These are phyloP conservation scores for Philonicus albiceps DNA, from an alignment of 2,888 invertebrate species.

Conservation along the genomic window DNA sequence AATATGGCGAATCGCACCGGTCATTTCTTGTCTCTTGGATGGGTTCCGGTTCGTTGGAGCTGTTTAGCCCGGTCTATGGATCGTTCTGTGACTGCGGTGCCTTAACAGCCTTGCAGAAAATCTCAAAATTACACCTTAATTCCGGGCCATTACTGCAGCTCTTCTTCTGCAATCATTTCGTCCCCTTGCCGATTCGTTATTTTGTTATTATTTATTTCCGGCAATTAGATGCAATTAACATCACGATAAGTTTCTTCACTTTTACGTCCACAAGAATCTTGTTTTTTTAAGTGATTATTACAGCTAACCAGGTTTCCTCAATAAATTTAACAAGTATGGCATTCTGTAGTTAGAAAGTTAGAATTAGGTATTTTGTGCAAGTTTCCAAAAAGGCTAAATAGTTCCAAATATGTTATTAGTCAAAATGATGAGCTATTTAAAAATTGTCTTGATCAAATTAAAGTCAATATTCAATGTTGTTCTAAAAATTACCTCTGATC, in stretches of 20 bases:
- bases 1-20: not conserved
- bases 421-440: not conserved
- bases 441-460: not conserved
- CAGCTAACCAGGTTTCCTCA: not conserved
- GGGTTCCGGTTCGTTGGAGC: not conserved
- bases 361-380: not conserved
- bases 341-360: not conserved
- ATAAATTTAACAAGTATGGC: not conserved
- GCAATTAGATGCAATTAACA: constrained; percentile 3
- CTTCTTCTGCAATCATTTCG: not conserved
- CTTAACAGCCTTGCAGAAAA: not conserved
- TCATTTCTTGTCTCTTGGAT: not conserved
- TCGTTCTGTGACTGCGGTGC: not conserved
- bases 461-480: too few relatives aligned
- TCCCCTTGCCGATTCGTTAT: not conserved
- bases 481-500: too few relatives aligned
- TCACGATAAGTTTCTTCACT: not conserved
- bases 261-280: not conserved
- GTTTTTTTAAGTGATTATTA: not conserved
- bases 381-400: not conserved
- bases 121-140: constrained; percentile 5
- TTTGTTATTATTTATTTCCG: constrained; percentile 8
- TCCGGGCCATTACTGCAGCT: not conserved
- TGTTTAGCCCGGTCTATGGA: not conserved
- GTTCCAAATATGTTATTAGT: not conserved